A percentile compares a stretch with the other conserved stretches of the same genome.
phyloP scores from a whole-genome alignment of 2,888 invertebrate species.

The Xestia xanthographa region DNA sequence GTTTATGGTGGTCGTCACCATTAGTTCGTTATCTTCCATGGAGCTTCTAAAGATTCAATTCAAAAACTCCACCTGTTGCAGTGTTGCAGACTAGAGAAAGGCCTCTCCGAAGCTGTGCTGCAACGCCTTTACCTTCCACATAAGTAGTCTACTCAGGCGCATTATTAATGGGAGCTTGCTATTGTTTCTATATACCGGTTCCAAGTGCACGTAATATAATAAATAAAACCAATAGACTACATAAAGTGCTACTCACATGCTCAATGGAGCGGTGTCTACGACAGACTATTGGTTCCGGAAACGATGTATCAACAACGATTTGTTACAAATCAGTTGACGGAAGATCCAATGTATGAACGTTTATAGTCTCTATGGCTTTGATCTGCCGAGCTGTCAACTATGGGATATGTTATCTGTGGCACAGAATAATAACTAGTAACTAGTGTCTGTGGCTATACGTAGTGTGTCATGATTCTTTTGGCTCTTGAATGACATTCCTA shows the following conservation, averaged over 20 bases:
- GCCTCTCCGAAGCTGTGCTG: no score
- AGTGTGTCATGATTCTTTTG: background rate
- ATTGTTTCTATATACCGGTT: background rate
- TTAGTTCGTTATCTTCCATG: no score
- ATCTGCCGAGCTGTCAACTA: constrained; percentile 41
- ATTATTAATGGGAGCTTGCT: no score
- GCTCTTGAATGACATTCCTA: background rate
- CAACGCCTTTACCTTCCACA: no score
- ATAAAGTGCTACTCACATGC: constrained; percentile 24
- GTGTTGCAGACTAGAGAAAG: no score
- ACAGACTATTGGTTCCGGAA: constrained; percentile 66
- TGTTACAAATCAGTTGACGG: constrained; percentile 66
- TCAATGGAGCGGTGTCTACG: constrained; percentile 43
- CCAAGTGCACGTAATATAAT: background rate
- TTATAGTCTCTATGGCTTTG: constrained; percentile 49
- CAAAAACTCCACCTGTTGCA: no score
- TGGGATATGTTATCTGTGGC: constrained; percentile 12
- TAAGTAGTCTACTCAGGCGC: no score
- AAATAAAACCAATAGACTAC: constrained; percentile 7
- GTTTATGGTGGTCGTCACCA: no score
- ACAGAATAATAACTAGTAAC: no score
- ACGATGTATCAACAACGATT: constrained; percentile 67
- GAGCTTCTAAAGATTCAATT: no score
- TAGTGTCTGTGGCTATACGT: constrained; percentile 5
- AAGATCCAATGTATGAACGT: constrained; percentile 51